Conservation (phyloP, 2,888 invertebrate species). For the Callosobruchus maculatus region DNA sequence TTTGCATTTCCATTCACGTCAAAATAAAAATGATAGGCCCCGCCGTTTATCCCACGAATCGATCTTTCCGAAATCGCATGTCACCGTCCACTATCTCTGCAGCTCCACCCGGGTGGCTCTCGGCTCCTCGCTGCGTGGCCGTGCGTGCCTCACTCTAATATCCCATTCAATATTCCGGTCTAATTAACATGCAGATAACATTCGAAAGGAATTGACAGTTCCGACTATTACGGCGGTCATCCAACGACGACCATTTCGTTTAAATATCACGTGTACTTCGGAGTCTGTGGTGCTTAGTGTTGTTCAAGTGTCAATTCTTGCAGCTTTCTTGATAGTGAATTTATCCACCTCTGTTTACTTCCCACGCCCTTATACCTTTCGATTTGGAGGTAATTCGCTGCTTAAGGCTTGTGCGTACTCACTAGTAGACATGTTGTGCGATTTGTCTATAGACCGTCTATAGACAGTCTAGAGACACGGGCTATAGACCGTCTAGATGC, state of each 20-base stretch:
- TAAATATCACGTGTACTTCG: constrained; percentile 6
- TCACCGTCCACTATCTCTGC: constrained; percentile 13
- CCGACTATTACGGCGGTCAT: constrained; percentile 14
- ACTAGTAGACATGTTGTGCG: too few species aligned
- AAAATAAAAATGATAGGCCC: background rate
- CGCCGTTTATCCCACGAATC: background rate
- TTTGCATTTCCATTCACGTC: too few species aligned
- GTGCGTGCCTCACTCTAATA: constrained; percentile 22
- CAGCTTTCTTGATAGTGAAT: background rate
- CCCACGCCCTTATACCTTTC: too few species aligned
- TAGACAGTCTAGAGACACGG: too few species aligned
- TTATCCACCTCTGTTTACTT: too few species aligned
- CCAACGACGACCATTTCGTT: constrained; percentile 10
- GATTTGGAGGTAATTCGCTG: too few species aligned
- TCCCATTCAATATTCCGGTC: constrained; percentile 20
- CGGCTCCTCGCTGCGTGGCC: background rate
- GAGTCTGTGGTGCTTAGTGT: background rate
- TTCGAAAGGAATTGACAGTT: constrained; percentile 23
- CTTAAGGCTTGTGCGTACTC: too few species aligned
- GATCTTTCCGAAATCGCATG: constrained; percentile 3
- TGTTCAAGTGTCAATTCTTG: background rate
- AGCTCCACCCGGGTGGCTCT: background rate
- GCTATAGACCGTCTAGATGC: too few species aligned
- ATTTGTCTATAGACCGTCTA: too few species aligned
- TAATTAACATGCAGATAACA: constrained; percentile 26